Base-by-base conservation (phyloP, 2,797 vertebrate species). In the Enteromius anoplus region DNA sequence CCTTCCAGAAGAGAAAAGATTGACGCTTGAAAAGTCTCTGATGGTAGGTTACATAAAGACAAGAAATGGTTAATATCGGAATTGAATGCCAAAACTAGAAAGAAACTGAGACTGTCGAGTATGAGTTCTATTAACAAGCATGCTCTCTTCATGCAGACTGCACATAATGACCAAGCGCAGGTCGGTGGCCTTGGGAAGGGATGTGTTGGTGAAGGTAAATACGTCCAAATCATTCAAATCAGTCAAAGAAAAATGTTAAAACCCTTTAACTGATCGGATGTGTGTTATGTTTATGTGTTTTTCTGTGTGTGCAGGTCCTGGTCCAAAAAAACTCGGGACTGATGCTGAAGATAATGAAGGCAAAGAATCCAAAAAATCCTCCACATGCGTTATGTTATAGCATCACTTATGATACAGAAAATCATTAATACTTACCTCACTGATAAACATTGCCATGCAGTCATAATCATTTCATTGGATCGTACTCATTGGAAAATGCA, bases 361-460 rank as follows among this genome's bases (percentile, higher is more conserved):
- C 62, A 71, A 40, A 34, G 77, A 17, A 76, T 82, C 81, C 29
- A 91, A 90, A 85, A 92, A 89, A 77, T 94, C 93, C 9, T 86
- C 23, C 37, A 82, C 91, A 37, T 95, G 95, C 72, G 64, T 88
- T 71, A 17, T 86, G 80, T 62, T 85, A 60, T 85, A 77, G 68
- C 53, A 51, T 19, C n/a, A 5, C 29, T 65, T 32, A 65, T 23
- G 23, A 12, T 29, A 51, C 69, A 58, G 34, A 75, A n/a, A 66
- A 69, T 23, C n/a, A 40, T 40, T n/a, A 51, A 76, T 5, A 45
- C 17, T 55, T 19, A 42, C 49, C n/a, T 45, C 66, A 45, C 10
- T 45, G n/a, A 55, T 79, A 29, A 69, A 55, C n/a, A 55, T 3
- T 23, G 49, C 12, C 32, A n/a, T n/a, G n/a, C 15, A 29, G 23